Evolutionary conservation across 2,797 vertebrate species (phyloP).

Genomic region (Sebastes taczanowskii): DNA sequence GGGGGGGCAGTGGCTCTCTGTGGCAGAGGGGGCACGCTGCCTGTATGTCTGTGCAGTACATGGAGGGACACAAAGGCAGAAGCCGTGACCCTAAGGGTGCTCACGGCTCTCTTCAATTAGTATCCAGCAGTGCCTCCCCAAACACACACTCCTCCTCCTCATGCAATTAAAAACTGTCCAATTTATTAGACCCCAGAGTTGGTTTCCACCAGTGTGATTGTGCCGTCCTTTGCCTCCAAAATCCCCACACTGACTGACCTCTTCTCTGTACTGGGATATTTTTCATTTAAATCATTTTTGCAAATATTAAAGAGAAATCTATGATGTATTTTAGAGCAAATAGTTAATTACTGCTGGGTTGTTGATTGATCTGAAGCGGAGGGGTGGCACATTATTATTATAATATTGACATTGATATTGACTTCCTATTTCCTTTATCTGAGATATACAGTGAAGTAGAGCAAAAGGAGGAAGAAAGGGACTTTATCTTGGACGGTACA

Average conservation of each 20-base stretch:
- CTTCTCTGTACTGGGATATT: slow-evolving; percentile 82
- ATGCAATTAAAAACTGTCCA: slow-evolving; percentile 86
- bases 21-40: slow-evolving; percentile 35
- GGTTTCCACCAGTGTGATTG: slow-evolving; percentile 48
- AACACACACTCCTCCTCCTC: slow-evolving; percentile 42
- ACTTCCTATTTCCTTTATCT: slow-evolving; percentile 86
- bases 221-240: slow-evolving; percentile 10
- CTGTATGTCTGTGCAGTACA: slow-evolving; percentile 35
- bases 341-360: slow-evolving; percentile 90
- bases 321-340: slow-evolving; percentile 40
- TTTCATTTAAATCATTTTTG: slow-evolving; percentile 90
- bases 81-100: slow-evolving; percentile 61
- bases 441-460: neutral
- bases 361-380: slow-evolving; percentile 89
- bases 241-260: slow-evolving; percentile 50
- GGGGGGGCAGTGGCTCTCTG: slow-evolving; percentile 22
- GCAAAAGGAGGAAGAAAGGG: neutral
- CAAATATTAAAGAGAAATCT: slow-evolving; percentile 92
- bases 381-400: slow-evolving; percentile 79
- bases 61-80: slow-evolving; percentile 57
- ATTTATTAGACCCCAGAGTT: slow-evolving; percentile 89
- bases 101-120: slow-evolving; percentile 68
- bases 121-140: slow-evolving; percentile 54
- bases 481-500: neutral
- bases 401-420: slow-evolving; percentile 69